Evolutionary conservation across 2,888 invertebrate genomes (phyloP), one percentile per base, ranked within the genome.

Genomic region (Drosophila macrospina): DNA sequence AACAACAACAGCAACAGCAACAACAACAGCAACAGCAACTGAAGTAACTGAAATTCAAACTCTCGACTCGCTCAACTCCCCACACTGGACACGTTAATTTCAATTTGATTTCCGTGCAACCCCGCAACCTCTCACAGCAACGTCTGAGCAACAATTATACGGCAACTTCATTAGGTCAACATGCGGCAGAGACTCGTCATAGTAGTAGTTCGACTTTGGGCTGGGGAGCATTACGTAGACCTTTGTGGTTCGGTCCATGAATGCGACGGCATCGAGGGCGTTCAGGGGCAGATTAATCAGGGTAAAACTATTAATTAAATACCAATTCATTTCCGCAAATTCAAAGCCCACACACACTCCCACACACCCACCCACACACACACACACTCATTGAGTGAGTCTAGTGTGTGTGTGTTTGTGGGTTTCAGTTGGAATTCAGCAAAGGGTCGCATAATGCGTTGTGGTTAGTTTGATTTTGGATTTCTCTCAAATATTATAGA

Each of bases 241-340:
- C 41, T 44, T 48, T 69, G 65, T 44, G 48, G 65, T 36, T 24
- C 32, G 52, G 15, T 8, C 32, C 67, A 67, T 61, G 62, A 59
- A 62, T 60, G 54, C 45, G 42, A 55, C 45, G 62, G 69, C 63
- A 66, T 63, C 39, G 41, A 72, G 59, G 70, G 87, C 74, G 65
- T 61, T 68, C 68, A 74, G 88, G 88, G 79, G 87, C 69, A 88
- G 88, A 85, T 88, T 91, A 90, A 91, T 91, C 91, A 91, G 89
- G 88, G 90, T 90, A 91, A 91, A 91, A 91, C 91, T 91, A 91
- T 91, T 91, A 91, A 91, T 91, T 91, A 91, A 91, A 91, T 91
- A 91, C 86, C 90, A 91, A 91, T 90, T 91, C 90, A 90, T 91
- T 91, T 90, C 89, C 90, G 87, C 83, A 88, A 86, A 88, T 80